Evolutionary conservation across 2,888 invertebrate species (phyloP).

Genomic region (Lasioglossum malachurum): DNA sequence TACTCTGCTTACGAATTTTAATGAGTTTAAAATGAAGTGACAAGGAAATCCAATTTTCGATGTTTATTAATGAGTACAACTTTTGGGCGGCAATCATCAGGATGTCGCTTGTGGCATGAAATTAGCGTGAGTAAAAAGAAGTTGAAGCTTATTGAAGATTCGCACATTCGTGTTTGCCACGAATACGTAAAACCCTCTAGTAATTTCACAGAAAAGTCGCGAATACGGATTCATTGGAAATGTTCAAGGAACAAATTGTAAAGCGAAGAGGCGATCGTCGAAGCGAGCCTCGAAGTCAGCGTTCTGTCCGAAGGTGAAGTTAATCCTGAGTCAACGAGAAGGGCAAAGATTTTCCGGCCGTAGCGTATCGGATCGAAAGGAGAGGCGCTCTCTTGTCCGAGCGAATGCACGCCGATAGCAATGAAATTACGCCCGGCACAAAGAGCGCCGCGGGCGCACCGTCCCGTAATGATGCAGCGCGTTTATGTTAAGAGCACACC

Average conservation of each 20-base stretch:
- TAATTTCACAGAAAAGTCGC: background rate
- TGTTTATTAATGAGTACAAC: background rate
- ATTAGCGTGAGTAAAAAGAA: background rate
- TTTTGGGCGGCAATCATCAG: background rate
- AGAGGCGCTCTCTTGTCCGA: constrained; percentile 47
- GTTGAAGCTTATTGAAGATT: background rate
- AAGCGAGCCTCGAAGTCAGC: background rate
- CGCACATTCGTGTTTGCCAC: background rate
- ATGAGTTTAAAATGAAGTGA: background rate
- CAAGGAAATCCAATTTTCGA: background rate
- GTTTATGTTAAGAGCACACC: constrained; percentile 75
- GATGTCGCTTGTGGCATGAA: background rate
- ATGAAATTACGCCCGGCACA: constrained; percentile 79
- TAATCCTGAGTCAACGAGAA: constrained; percentile 51
- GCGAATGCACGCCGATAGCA: constrained; percentile 75
- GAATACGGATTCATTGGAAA: background rate
- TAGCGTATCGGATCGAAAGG: constrained; percentile 48
- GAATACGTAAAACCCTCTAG: background rate
- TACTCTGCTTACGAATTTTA: background rate
- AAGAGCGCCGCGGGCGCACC: constrained; percentile 78
- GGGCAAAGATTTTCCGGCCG: constrained; percentile 51
- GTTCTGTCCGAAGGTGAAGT: background rate
- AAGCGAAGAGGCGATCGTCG: background rate
- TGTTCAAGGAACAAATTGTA: background rate
- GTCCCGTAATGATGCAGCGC: constrained; percentile 80